These are phyloP conservation scores for Phrynocephalus versicolor DNA, from an alignment of 2,113 vertebrate genomes.

Conservation along the genomic window DNA sequence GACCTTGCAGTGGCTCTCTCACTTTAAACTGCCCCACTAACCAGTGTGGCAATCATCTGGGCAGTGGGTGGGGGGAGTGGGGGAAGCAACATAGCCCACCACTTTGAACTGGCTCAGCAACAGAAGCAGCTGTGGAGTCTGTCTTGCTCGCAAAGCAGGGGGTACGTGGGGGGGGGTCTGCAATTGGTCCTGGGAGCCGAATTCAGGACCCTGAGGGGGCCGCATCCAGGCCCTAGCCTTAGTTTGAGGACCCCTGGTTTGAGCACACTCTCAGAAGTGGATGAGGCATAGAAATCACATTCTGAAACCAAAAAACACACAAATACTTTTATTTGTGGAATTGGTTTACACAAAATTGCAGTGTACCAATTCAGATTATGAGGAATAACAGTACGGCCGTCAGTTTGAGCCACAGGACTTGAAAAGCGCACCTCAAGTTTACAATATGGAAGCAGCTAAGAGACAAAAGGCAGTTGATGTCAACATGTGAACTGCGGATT, in stretches of 20 bases:
- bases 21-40: too few species aligned
- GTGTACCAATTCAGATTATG: slow-evolving; percentile 52
- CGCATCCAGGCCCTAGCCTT: too few species aligned
- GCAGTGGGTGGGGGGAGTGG: too few species aligned
- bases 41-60: too few species aligned
- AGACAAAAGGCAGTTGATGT: slow-evolving; percentile 69
- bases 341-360: slow-evolving; percentile 70
- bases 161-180: too few species aligned
- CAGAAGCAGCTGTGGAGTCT: too few species aligned
- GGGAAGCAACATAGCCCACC: too few species aligned
- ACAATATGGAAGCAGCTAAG: slow-evolving; percentile 60
- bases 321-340: slow-evolving; percentile 78
- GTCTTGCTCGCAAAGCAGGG: too few species aligned
- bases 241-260: background rate
- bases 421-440: slow-evolving; percentile 52
- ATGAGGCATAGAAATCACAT: slow-evolving; percentile 51
- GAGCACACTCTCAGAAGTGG: background rate
- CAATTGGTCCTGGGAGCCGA: too few species aligned
- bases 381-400: slow-evolving; percentile 59
- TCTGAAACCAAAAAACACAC: slow-evolving; percentile 73
- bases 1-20: too few species aligned
- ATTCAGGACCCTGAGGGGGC: too few species aligned
- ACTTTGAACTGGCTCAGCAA: too few species aligned
- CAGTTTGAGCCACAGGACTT: slow-evolving; percentile 66
- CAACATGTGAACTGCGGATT: slow-evolving; percentile 60